Conservation (phyloP, 2,888 invertebrate genomes). For the Oxytorus armatus region DNA sequence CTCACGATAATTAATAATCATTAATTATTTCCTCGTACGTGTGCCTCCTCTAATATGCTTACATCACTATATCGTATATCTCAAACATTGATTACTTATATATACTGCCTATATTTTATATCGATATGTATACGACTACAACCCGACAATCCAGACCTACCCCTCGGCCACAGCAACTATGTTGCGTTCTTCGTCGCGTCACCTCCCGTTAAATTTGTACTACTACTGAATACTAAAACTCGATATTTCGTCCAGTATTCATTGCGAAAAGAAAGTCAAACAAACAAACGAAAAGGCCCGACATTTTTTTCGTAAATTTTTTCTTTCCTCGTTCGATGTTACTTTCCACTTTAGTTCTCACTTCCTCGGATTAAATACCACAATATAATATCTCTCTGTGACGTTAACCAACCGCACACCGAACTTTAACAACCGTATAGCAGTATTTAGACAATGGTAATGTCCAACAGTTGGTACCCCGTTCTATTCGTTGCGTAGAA, state of each 20-base stretch:
- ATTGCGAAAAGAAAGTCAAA: neutral
- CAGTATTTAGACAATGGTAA: conserved; percentile 84
- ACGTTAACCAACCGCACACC: conserved; percentile 63
- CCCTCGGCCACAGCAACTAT: conserved; percentile 54
- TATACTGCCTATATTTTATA: conserved; percentile 28
- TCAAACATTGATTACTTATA: conserved; percentile 46
- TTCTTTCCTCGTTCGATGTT: conserved; percentile 5
- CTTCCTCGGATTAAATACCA: conserved; percentile 47
- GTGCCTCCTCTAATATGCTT: conserved; percentile 62
- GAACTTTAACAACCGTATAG: conserved; percentile 69
- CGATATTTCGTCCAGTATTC: conserved; percentile 23
- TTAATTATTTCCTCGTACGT: conserved; percentile 63
- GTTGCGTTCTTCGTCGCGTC: conserved; percentile 47
- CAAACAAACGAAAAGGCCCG: no score
- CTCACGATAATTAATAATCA: conserved; percentile 55
- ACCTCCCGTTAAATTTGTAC: conserved; percentile 25
- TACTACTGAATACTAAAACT: conserved; percentile 8
- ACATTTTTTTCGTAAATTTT: neutral
- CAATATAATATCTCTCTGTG: conserved; percentile 36
- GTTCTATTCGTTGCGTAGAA: conserved; percentile 76
- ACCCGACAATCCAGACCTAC: conserved; percentile 45
- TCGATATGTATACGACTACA: conserved; percentile 45
- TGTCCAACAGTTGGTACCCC: conserved; percentile 83
- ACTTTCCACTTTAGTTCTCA: conserved; percentile 44
- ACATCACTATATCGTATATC: conserved; percentile 59